A percentile compares a stretch with the other conserved stretches of the same genome.
phyloP scores from a whole-genome alignment of 2,797 vertebrate genomes.

The Gambelia wislizenii region DNA sequence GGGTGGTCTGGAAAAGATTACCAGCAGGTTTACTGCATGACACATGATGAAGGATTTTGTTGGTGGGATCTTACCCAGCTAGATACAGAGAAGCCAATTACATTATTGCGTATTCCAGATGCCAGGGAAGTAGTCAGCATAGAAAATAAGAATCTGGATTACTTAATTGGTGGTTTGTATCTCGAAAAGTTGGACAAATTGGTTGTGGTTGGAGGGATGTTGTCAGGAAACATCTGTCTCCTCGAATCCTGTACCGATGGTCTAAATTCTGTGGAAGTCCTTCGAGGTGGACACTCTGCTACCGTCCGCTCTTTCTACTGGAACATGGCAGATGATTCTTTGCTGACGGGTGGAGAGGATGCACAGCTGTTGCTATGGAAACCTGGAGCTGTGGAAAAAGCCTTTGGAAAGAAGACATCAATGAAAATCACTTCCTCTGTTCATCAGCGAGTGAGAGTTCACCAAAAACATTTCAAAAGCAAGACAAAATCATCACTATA shows the following conservation, averaged over 20 bases:
- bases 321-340: slow-evolving; percentile 77
- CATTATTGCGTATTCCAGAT: slow-evolving; percentile 80
- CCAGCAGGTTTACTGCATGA: slow-evolving; percentile 79
- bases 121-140: slow-evolving; percentile 74
- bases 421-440: slow-evolving; percentile 87
- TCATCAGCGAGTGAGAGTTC: slow-evolving; percentile 85
- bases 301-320: slow-evolving; percentile 90
- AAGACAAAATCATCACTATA: slow-evolving; percentile 65
- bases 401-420: slow-evolving; percentile 75
- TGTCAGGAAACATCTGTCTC: slow-evolving; percentile 84
- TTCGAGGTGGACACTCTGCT: slow-evolving; percentile 84
- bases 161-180: slow-evolving; percentile 90
- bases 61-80: slow-evolving; percentile 90
- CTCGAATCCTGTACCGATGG: slow-evolving; percentile 77
- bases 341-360: slow-evolving; percentile 94
- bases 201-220: slow-evolving; percentile 87
- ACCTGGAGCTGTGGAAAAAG: slow-evolving; percentile 80
- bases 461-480: slow-evolving; percentile 78
- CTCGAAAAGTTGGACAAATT: slow-evolving; percentile 81
- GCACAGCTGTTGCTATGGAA: slow-evolving; percentile 93
- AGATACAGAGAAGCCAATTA: slow-evolving; percentile 86
- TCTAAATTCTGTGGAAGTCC: slow-evolving; percentile 79
- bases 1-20: slow-evolving; percentile 85
- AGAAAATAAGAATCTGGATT: slow-evolving; percentile 77
- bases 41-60: slow-evolving; percentile 90